Percentiles rank a stretch among this genome's conserved stretches.
phyloP scores from a whole-genome alignment of 2,888 invertebrate genomes.

The Eristalis arbustorum region DNA sequence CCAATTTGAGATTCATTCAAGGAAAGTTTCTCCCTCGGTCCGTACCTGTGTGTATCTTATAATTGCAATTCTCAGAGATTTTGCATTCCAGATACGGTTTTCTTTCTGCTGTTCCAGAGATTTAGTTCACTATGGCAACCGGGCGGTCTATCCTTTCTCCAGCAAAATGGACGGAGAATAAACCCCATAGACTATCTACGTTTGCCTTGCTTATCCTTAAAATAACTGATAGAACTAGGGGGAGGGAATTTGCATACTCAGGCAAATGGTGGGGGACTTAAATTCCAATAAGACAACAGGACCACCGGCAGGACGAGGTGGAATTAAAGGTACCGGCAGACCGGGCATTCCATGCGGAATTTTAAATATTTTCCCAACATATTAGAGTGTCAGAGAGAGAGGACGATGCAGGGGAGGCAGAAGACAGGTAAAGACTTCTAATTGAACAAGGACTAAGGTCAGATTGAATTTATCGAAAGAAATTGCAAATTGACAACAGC shows the following conservation, averaged over 20 bases:
- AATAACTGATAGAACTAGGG: slow-evolving; percentile 31
- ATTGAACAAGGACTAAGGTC: slow-evolving; percentile 69
- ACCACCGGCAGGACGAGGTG: slow-evolving; percentile 14
- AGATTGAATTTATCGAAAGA: slow-evolving; percentile 70
- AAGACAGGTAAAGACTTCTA: slow-evolving; percentile 54
- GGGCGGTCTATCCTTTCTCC: slow-evolving; percentile 8
- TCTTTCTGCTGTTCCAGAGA: slow-evolving; percentile 28
- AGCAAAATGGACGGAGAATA: slow-evolving; percentile 3
- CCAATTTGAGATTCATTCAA: slow-evolving; percentile 18
- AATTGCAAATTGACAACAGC: slow-evolving; percentile 71
- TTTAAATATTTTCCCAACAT: slow-evolving; percentile 49
- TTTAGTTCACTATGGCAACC: slow-evolving; percentile 42
- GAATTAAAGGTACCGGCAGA: slow-evolving; percentile 38
- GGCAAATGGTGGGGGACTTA: slow-evolving; percentile 26
- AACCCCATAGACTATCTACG: slow-evolving; percentile 18
- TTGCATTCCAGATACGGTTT: slow-evolving; percentile 51
- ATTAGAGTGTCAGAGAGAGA: neutral
- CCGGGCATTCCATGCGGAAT: slow-evolving; percentile 48
- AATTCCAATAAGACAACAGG: slow-evolving; percentile 40
- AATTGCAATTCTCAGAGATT: slow-evolving; percentile 67
- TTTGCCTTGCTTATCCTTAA: slow-evolving; percentile 61
- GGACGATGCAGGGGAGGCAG: no score
- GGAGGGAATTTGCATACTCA: slow-evolving; percentile 60
- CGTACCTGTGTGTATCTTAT: slow-evolving; percentile 36
- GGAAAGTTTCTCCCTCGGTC: neutral